Conservation (phyloP, 2,797 vertebrate genomes). For the Hapalemur alaotrensis region DNA sequence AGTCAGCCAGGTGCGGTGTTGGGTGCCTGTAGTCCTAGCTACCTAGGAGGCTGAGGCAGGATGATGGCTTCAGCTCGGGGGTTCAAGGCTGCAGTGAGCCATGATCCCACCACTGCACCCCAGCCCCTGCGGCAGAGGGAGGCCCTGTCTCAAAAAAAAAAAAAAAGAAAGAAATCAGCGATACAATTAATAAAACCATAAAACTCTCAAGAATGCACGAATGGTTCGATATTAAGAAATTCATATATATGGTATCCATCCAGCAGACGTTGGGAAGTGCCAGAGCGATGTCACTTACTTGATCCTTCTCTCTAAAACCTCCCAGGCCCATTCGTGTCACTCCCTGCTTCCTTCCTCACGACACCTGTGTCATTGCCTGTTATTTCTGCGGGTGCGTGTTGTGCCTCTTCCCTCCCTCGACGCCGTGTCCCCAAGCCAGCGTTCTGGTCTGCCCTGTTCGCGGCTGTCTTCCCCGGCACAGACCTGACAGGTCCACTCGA, state of each 20-base stretch:
- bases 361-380: neutral
- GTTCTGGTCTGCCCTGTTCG: neutral
- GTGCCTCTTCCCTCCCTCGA: neutral
- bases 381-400: neutral
- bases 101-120: neutral
- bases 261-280: neutral
- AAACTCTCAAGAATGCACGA: neutral
- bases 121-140: neutral
- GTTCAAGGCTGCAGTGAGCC: too few species aligned
- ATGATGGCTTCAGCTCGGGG: too few species aligned
- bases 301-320: neutral
- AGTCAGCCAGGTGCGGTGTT: neutral
- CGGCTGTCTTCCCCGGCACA: neutral
- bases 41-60: neutral
- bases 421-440: fast-evolving
- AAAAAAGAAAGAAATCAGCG: neutral
- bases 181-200: neutral
- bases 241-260: fast-evolving
- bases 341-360: neutral
- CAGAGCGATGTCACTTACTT: neutral
- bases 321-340: fast-evolving
- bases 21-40: too few species aligned
- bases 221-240: neutral
- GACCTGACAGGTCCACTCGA: neutral
- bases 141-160: neutral